A percentile compares a stretch with the other conserved stretches of the same genome.
Evolutionary conservation across 2,888 invertebrate species (phyloP).

Genomic region (Gari tellinella): DNA sequence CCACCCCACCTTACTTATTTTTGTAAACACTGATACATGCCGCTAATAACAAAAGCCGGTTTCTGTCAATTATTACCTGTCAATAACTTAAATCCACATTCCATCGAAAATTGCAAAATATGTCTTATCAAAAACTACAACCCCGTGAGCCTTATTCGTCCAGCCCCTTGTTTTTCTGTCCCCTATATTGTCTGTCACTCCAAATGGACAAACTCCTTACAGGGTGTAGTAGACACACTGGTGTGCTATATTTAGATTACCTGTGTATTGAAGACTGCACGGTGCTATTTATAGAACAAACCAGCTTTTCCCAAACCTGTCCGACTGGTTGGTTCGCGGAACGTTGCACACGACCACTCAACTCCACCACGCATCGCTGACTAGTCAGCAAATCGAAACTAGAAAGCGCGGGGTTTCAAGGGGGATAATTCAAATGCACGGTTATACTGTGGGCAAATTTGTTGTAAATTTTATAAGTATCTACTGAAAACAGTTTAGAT

Average conservation of each 20-base stretch:
- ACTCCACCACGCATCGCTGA: conserved; percentile 46
- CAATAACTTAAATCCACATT: conserved; percentile 40
- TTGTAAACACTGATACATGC: conserved; percentile 49
- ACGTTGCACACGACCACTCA: conserved; percentile 9
- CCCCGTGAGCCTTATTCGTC: conserved; percentile 18
- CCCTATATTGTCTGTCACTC: conserved; percentile 30
- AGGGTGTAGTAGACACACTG: conserved; percentile 57
- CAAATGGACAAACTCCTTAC: conserved; percentile 28
- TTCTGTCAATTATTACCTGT: conserved; percentile 31
- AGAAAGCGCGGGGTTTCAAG: conserved; percentile 10
- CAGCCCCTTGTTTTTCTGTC: conserved; percentile 17
- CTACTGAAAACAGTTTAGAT: too few relatives aligned
- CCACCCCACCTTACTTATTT: conserved; percentile 51
- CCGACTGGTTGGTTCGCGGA: conserved; percentile 49
- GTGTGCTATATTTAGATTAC: conserved; percentile 51
- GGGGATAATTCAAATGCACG: conserved; percentile 5
- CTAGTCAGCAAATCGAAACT: conserved; percentile 30
- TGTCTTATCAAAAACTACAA: too few relatives aligned
- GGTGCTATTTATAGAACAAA: conserved; percentile 44
- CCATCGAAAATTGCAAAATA: conserved; percentile 38
- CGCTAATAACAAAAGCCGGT: conserved; percentile 4
- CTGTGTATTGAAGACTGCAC: conserved; percentile 54
- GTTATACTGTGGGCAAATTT: too few relatives aligned
- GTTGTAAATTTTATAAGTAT: too few relatives aligned
- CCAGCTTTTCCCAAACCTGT: conserved; percentile 46